Evolutionary conservation across 2,113 vertebrate species (phyloP).

Genomic region (Noctilio leporinus): DNA sequence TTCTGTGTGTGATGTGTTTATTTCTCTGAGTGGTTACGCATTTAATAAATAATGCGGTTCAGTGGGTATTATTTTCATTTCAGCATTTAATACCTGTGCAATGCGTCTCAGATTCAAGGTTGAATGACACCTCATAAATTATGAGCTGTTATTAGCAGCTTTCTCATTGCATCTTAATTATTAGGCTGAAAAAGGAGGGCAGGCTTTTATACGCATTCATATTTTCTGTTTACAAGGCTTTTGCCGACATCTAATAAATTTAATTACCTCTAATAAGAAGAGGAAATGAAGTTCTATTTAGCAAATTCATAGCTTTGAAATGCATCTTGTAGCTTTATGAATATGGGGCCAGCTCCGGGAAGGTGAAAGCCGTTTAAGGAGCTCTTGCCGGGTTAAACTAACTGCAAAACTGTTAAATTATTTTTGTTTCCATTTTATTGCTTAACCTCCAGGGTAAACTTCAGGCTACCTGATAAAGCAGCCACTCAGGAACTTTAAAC

Average conservation of each 20-base stretch:
- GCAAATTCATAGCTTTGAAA: conserved; percentile 77
- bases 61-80: conserved; percentile 61
- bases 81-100: conserved; percentile 52
- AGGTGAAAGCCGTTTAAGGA: conserved; percentile 72
- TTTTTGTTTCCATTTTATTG: conserved; percentile 79
- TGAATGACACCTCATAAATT: conserved; percentile 71
- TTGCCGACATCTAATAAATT: conserved; percentile 76
- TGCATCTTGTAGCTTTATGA: conserved; percentile 73
- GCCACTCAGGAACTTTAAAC: conserved; percentile 58
- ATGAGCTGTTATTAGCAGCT: conserved; percentile 58
- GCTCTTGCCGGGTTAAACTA: conserved; percentile 66
- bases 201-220: conserved; percentile 74
- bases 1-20: conserved; percentile 56
- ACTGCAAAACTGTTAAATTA: conserved; percentile 72
- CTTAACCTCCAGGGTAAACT: conserved; percentile 75
- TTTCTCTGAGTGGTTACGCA: conserved; percentile 60
- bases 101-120: conserved; percentile 54
- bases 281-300: conserved; percentile 78
- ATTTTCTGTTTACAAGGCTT: conserved; percentile 79
- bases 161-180: conserved; percentile 72
- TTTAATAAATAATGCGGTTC: conserved; percentile 74
- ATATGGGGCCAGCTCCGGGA: conserved; percentile 43
- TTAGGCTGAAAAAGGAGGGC: conserved; percentile 69
- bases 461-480: conserved; percentile 68
- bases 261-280: conserved; percentile 77